phyloP scores from a whole-genome alignment of 2,888 invertebrate genomes.

The Andrena haemorrhoa region DNA sequence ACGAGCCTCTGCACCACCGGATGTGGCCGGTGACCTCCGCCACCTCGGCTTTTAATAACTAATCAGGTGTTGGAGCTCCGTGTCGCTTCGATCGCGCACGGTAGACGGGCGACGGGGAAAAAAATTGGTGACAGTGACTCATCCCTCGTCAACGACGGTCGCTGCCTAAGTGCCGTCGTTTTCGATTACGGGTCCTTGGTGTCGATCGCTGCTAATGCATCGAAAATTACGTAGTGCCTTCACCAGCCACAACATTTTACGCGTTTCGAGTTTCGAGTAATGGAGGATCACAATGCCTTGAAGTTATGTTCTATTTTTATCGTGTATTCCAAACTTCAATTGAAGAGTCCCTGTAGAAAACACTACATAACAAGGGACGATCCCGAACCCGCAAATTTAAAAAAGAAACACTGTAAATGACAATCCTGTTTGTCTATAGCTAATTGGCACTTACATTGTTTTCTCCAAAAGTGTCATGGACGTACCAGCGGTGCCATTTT shows the following conservation, averaged over 20 bases:
- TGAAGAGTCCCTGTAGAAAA: no score
- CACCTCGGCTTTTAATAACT: slow-evolving; percentile 67
- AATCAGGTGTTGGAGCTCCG: slow-evolving; percentile 57
- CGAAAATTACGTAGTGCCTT: slow-evolving; percentile 50
- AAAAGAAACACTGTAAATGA: no score
- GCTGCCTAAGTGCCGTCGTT: slow-evolving; percentile 10
- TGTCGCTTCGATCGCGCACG: slow-evolving; percentile 18
- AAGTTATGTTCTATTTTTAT: not conserved
- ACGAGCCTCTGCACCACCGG: slow-evolving; percentile 65
- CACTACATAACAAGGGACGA: no score
- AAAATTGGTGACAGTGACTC: slow-evolving; percentile 55
- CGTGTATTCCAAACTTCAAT: no score
- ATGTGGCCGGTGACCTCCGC: slow-evolving; percentile 61
- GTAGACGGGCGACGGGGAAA: slow-evolving; percentile 7
- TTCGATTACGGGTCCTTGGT: slow-evolving; percentile 51
- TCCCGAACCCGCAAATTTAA: no score
- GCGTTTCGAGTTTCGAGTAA: not conserved
- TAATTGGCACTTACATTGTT: no score
- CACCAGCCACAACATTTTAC: slow-evolving; percentile 21
- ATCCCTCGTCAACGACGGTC: slow-evolving; percentile 20
- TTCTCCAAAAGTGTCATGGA: no score
- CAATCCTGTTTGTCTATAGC: no score
- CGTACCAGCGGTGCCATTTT: no score
- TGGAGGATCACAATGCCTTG: not conserved
- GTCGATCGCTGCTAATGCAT: slow-evolving; percentile 38